phyloP scores from a whole-genome alignment of 2,113 vertebrate genomes.

The Hepsetus odoe region DNA sequence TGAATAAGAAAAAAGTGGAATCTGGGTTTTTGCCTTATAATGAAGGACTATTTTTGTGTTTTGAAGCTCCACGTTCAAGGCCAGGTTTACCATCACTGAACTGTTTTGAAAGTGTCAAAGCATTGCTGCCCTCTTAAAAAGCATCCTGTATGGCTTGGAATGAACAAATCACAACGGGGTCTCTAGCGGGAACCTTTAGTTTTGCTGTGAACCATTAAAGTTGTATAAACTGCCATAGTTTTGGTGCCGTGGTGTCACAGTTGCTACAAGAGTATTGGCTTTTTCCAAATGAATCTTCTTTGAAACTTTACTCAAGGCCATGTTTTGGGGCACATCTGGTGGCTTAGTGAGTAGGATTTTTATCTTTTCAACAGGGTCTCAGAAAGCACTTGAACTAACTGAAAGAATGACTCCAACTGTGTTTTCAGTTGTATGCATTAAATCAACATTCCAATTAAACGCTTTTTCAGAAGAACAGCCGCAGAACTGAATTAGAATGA shows the following conservation, averaged over 20 bases:
- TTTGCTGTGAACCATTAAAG: slow-evolving; percentile 15
- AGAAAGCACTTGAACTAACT: not conserved
- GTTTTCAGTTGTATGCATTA: slow-evolving; percentile 16
- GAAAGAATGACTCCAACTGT: slow-evolving; percentile 2
- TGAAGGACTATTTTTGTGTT: not conserved
- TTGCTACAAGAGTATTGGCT: not conserved
- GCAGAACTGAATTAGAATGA: not conserved
- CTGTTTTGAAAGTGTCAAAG: not conserved
- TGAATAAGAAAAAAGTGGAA: no score
- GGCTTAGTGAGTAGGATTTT: not conserved
- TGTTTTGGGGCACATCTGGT: not conserved
- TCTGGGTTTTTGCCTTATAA: not conserved
- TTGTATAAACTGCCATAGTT: not conserved
- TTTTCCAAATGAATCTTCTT: not conserved
- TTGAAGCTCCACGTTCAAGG: not conserved
- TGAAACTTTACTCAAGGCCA: not conserved
- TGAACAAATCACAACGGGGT: not conserved
- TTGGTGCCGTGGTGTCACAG: not conserved
- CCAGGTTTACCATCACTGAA: not conserved
- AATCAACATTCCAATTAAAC: slow-evolving; percentile 10
- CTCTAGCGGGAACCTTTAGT: not conserved
- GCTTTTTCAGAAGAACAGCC: not conserved
- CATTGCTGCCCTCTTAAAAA: slow-evolving; percentile 16
- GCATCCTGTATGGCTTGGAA: not conserved
- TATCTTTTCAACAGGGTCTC: not conserved